phyloP scores from a whole-genome alignment of 2,797 vertebrate genomes.

The Chiloscyllium punctatum region DNA sequence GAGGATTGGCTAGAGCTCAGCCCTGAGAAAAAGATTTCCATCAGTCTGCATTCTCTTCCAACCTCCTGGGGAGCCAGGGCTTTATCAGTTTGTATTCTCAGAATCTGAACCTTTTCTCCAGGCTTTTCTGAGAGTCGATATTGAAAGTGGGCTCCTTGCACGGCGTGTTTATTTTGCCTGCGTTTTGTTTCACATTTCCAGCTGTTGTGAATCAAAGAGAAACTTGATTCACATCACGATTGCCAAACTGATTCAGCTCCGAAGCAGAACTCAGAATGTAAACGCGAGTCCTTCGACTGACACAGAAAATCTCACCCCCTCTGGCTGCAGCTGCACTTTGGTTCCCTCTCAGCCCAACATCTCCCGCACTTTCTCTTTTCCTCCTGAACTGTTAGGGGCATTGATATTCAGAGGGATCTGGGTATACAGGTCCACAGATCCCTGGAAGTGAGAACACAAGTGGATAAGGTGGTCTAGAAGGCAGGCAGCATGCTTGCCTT shows the following conservation, averaged over 20 bases:
- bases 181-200: not conserved
- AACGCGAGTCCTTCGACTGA: not conserved
- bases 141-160: not conserved
- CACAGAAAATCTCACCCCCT: not conserved
- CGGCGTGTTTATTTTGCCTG: not conserved
- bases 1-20: not conserved
- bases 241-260: not conserved
- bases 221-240: not conserved
- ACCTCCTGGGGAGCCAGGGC: not conserved
- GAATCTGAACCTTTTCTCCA: not conserved
- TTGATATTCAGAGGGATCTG: too few species aligned
- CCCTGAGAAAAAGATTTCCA: not conserved
- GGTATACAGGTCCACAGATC: too few species aligned
- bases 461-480: too few species aligned
- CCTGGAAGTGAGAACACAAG: too few species aligned
- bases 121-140: not conserved
- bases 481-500: too few species aligned
- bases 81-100: constrained; percentile 2
- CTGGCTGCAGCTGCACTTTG: not conserved
- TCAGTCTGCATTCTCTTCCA: not conserved
- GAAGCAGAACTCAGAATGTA: not conserved
- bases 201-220: not conserved
- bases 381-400: not conserved
- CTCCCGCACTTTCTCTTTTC: not conserved
- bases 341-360: not conserved